Evolutionary conservation across 2,888 invertebrate genomes (phyloP), one percentile per base, ranked within the genome.

Genomic region (Ethmia dodecea): DNA sequence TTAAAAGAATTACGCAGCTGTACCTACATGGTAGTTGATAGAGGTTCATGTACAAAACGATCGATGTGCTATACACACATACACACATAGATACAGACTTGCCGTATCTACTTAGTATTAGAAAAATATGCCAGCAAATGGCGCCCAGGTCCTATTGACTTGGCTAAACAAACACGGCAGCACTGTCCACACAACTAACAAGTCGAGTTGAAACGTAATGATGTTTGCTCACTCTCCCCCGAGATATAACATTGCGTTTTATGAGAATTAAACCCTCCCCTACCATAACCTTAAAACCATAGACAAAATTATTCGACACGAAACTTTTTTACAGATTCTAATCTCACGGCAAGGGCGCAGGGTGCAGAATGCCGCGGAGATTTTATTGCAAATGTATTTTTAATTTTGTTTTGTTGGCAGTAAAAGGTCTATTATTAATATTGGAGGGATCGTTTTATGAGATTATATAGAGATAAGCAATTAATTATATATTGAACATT

Each of bases 141-240:
- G 25, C 32, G 32, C 20, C 3, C 10, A 13, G 8, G 13, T 33
- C 9, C n/a, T 27, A 27, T 33, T 33, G 33, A 27, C 33, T 18
- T 27, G 33, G 15, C 33, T 27, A 12, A 16, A 12, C 33, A 33
- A 33, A 33, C 22, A 26, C 8, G 18, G 24, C 28, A 14, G 8
- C 14, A 6, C 13, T n/a, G 20, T 9, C 30, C 18, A 12, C 30
- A 12, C 22, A 9, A 20, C 20, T n/a, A 22, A 22, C 22, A 22
- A 8, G n/a, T 6, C n/a, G 15, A 9, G 26, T 28, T 28, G 39
- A 55, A 52, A 45, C 45, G 59, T 79, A 78, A 79, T 65, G 68
- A 77, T 79, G 71, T 80, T 79, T 79, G 59, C 67, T 56, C 60
- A 44, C 57, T 65, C 72, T 80, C 80, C 80, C 78, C 60, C 52